Base-by-base conservation (phyloP, 1,140 invertebrate species). In the Leptestheria dahalacensis region DNA sequence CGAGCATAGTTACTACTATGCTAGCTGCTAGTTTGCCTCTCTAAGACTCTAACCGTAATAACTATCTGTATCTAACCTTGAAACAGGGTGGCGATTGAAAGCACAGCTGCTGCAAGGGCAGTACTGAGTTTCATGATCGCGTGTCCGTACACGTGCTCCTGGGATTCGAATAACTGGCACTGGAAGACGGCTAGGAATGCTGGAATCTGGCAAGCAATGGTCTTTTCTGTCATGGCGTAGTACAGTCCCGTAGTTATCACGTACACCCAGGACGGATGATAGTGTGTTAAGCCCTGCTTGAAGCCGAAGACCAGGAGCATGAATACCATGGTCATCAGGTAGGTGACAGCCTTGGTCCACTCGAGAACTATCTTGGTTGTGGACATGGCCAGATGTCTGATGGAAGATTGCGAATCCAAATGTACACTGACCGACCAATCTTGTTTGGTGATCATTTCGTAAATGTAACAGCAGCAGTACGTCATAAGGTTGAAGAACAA, bases 401-500 rank as follows among this genome's bases (percentile, higher is more conserved):
- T 77, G 54, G 80, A 78, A 46, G 83, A 84, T 66, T 81, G 79
- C 54, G 83, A 77, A 0, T 83, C 82, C 63, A 87, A 76, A 62
- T 81, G 81, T 3, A 86, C 81, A 59, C 82, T 84, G 0, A 82
- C 79, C 1, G 81, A 81, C 83, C 84, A 86, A 68, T 85, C 82
- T 66, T 85, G 81, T 65, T 84, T 85, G 49, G 80, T 79, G 48
- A 82, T 75, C 1, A 86, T 72, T 68, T 85, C 82, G 64, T 80
- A 79, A 10, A 85, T 78, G 68, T 87, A 87, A 60, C 77, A 76
- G 0, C 85, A 77, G 61, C 83, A 85, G 70, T 88, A 86, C 0
- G 84, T 81, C 54, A 85, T 74, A 1, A 86, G 84, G 67, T 86
- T 86, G 73, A 85, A 86, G 70, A 88, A 86, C 79, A 86, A 83